Percentiles rank a stretch among this genome's conserved stretches.
Evolutionary conservation across 2,113 vertebrate species (phyloP).

Genomic region (Halcyon senegalensis): DNA sequence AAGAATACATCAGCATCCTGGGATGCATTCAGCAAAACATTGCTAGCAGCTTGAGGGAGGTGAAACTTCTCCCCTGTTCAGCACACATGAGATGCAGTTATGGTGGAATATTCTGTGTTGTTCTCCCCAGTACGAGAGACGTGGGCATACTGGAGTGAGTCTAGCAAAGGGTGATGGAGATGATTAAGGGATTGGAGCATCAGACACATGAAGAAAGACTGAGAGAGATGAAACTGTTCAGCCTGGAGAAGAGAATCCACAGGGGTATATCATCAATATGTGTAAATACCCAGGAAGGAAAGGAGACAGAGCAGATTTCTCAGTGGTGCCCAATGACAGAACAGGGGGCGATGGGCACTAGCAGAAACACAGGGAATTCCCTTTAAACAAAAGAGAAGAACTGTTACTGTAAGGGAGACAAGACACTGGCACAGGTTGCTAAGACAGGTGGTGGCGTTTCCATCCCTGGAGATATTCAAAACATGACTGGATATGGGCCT

Average conservation of each 20-base stretch:
- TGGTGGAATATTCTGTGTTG: not conserved
- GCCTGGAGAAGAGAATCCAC: not conserved
- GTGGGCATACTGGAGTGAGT: not conserved
- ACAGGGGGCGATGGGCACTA: not conserved
- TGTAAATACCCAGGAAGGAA: not conserved
- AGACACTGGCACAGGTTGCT: not conserved
- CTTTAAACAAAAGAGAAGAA: not conserved
- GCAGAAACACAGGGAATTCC: not conserved
- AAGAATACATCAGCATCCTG: not conserved
- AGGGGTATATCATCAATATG: not conserved
- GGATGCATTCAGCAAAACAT: not conserved
- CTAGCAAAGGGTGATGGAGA: fast-evolving
- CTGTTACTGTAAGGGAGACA: not conserved
- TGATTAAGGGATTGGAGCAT: not conserved
- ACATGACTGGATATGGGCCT: not conserved
- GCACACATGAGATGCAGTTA: not conserved
- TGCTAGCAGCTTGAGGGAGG: not conserved
- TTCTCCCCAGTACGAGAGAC: not conserved
- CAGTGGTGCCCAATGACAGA: not conserved
- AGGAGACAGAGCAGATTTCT: not conserved
- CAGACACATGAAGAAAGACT: not conserved
- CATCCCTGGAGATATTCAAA: not conserved
- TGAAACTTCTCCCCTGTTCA: not conserved
- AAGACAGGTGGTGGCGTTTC: not conserved
- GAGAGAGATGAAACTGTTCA: not conserved